Evolutionary conservation across 1,140 invertebrate species (phyloP), one percentile per base, ranked within the genome.

Genomic region (Phortica variegata): DNA sequence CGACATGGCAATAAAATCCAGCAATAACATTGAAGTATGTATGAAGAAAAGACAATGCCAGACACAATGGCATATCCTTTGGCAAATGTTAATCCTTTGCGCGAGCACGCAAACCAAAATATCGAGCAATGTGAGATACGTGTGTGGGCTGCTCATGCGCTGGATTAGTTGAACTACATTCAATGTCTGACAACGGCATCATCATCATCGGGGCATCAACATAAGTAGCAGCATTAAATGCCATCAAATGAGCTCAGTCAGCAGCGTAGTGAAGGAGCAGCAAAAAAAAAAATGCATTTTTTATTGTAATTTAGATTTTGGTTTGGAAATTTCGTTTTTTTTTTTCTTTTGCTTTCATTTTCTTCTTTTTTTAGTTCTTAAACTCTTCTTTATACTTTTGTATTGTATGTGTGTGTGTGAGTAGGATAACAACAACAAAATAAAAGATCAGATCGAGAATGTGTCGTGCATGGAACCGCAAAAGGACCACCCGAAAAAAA

Each of bases 101-200:
- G n/a, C 9, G 13, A 13, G 26, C 26, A 12, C 26, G 12, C 26
- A 29, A 34, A n/a, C 4, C 32, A 8, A 15, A 34, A 6, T 34
- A 4, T n/a, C 4, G 6, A 8, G 32, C 6, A 34, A 9, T n/a
- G 32, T 17, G 19, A 8, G 33, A 53, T 43, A 68, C 63, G 63
- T 68, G 63, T 68, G 63, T 68, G 63, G 63, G 65, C 63, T 60
- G 57, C 57, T 54, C 48, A 59, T 60, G 46, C 43, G 54, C 63
- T 43, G 57, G 63, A 68, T 68, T 68, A 65, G 43, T 20, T 38
- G 19, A 9, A 34, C 65, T 60, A 34, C 42, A 55, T 38, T 48
- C 54, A 26, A 26, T 26, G 23, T 10, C n/a, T n/a, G n/a, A n/a
- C n/a, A n/a, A n/a, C n/a, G n/a, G n/a, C n/a, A n/a, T n/a, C n/a